phyloP scores from a whole-genome alignment of 2,113 vertebrate genomes.

The Galemys pyrenaicus region DNA sequence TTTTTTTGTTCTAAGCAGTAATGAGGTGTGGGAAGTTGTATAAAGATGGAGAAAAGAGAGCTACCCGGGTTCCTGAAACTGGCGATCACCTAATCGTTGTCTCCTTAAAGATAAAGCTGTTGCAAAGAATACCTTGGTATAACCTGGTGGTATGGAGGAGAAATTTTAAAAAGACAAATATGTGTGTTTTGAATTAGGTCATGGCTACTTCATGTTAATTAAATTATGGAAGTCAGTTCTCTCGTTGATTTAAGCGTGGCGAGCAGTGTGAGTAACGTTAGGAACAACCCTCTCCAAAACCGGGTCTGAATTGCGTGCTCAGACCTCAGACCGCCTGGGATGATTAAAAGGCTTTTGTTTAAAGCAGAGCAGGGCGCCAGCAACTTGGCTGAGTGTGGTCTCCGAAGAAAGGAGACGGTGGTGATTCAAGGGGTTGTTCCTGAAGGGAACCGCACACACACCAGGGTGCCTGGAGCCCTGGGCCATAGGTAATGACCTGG shows the following conservation, averaged over 20 bases:
- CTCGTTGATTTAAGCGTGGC: slow-evolving; percentile 40
- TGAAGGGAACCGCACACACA: not conserved
- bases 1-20: slow-evolving; percentile 69
- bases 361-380: slow-evolving; percentile 36
- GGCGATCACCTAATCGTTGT: slow-evolving; percentile 76
- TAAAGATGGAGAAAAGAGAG: slow-evolving; percentile 79
- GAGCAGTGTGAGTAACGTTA: not conserved
- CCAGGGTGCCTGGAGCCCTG: not conserved
- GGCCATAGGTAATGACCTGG: not conserved
- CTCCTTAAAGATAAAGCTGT: slow-evolving; percentile 74
- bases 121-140: slow-evolving; percentile 66
- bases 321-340: not conserved
- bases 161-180: slow-evolving; percentile 63
- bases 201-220: not conserved
- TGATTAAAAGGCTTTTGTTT: slow-evolving; percentile 77
- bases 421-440: not conserved
- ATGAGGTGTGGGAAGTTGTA: slow-evolving; percentile 77
- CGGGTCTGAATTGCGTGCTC: not conserved
- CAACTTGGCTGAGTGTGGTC: slow-evolving; percentile 47
- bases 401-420: not conserved
- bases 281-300: not conserved
- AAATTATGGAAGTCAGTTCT: slow-evolving; percentile 38
- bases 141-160: slow-evolving; percentile 70
- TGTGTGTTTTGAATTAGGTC: slow-evolving; percentile 19
- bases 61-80: slow-evolving; percentile 80